A percentile compares a stretch with the other conserved stretches of the same genome.
These are phyloP conservation scores for Vidua chalybeata DNA, from an alignment of 2,113 vertebrate species.

Conservation along the genomic window DNA sequence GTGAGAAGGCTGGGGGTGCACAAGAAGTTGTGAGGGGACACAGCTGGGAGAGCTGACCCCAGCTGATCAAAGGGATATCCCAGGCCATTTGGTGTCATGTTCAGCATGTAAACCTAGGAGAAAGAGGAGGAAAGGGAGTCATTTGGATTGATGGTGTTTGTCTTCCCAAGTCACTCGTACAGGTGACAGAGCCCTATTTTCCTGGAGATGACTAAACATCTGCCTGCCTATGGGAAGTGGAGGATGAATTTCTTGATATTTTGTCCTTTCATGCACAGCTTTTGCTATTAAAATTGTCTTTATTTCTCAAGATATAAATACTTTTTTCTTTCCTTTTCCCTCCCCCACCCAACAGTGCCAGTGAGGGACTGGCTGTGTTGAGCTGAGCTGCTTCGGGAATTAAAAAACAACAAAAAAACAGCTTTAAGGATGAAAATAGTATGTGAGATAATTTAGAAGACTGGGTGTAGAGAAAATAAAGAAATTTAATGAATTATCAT, in stretches of 20 bases:
- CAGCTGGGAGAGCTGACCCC: background rate
- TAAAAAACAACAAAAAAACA: background rate
- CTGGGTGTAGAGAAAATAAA: background rate
- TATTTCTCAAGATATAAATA: background rate
- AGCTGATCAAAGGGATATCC: background rate
- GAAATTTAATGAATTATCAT: background rate
- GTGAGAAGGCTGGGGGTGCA: background rate
- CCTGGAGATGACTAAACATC: background rate
- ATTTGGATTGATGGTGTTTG: accelerated
- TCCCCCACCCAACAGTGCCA: background rate
- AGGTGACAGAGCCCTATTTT: background rate
- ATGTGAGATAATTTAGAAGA: background rate
- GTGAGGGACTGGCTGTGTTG: background rate
- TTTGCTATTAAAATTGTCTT: background rate
- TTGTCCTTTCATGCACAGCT: background rate
- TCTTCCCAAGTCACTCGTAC: background rate
- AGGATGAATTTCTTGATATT: background rate
- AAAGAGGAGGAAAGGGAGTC: accelerated
- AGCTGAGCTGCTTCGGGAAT: background rate
- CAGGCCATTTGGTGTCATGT: too few species aligned
- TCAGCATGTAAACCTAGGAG: background rate
- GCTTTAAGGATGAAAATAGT: background rate
- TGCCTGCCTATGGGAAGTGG: background rate
- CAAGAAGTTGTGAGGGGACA: background rate
- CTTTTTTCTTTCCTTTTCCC: background rate